Evolutionary conservation across 2,797 vertebrate genomes (phyloP).

Genomic region (Pangasius djambal): DNA sequence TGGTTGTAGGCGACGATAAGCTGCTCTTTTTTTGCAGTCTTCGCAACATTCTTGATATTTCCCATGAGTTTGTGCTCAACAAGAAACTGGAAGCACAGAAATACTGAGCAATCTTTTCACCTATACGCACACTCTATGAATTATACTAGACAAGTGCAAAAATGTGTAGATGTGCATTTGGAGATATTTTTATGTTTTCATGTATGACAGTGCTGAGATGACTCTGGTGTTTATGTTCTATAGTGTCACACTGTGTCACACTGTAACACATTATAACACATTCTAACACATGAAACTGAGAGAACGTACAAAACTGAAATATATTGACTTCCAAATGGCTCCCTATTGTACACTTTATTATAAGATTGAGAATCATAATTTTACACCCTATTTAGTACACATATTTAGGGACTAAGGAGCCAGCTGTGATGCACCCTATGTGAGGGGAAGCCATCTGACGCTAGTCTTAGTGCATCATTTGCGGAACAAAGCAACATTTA

Average conservation of each 20-base stretch:
- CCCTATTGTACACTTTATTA: no score
- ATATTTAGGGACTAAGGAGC: not conserved
- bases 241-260: not conserved
- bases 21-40: constrained; percentile 95
- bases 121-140: not conserved
- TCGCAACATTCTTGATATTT: constrained; percentile 94
- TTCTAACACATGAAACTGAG: not conserved
- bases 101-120: not conserved
- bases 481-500: not conserved
- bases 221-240: not conserved
- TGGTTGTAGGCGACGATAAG: constrained; percentile 86
- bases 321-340: not conserved
- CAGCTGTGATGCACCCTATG: not conserved
- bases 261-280: not conserved
- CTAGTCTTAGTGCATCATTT: not conserved
- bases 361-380: not conserved
- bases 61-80: constrained; percentile 91
- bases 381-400: not conserved
- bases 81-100: constrained; percentile 82
- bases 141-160: not conserved
- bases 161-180: not conserved
- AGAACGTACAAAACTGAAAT: not conserved
- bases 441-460: not conserved
- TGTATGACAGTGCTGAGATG: not conserved
- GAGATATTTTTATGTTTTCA: not conserved